Evolutionary conservation across 2,888 invertebrate species (phyloP), one percentile per base, ranked within the genome.

Genomic region (Micropterix aruncella): DNA sequence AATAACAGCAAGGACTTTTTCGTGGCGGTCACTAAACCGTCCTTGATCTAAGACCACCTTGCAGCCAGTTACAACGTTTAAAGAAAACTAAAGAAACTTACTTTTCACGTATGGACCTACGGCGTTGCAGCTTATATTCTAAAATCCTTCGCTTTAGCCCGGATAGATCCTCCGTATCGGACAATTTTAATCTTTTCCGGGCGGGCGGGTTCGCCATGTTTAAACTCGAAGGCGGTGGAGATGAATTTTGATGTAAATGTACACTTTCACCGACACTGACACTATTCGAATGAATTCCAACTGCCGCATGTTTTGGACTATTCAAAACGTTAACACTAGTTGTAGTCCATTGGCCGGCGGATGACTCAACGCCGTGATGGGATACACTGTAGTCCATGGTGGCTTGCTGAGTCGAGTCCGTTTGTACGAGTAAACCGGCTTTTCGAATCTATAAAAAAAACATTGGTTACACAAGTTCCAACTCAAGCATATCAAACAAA

Each of bases 71-170:
- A n/a, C n/a, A n/a, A n/a, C n/a, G n/a, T n/a, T n/a, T n/a, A n/a
- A n/a, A n/a, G n/a, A n/a, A n/a, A n/a, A n/a, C n/a, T n/a, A 37
- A 16, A 12, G 16, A 18, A n/a, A 44, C 50, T 48, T 56, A 75
- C 70, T 74, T 78, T 54, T 85, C 85, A 47, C 81, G 77, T 51
- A 84, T 69, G 50, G 71, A 70, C 57, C 79, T 79, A 63, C 85
- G 75, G 19, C 79, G 74, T 54, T 75, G 74, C 62, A 80, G 75
- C 59, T 82, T 78, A 58, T 80, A 75, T 59, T 86, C 84, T 59
- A 82, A 74, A 48, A 83, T 74, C 52, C 79, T 76, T 55, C 79
- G 78, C 48, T 80, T 74, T 56, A 79, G 70, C 48, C 73, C 60
- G 45, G 68, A 64, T 47, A 70, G 61, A 50, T 71, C 71, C 47